A percentile compares a stretch with the other conserved stretches of the same genome.
Evolutionary conservation across 1,140 invertebrate genomes (phyloP).

Genomic region (Ladona fulva): DNA sequence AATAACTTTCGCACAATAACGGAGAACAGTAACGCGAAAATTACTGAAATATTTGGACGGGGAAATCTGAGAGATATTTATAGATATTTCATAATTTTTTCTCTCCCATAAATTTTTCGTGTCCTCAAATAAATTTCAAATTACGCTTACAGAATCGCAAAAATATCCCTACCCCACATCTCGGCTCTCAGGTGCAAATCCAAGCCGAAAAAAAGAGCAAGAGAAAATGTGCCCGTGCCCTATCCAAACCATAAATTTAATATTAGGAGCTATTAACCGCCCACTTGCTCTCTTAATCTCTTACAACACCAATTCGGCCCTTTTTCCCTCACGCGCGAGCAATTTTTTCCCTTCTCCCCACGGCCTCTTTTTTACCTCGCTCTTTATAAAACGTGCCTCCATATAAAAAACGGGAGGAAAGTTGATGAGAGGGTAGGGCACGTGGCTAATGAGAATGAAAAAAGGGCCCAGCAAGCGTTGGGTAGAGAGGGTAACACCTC

Average conservation of each 20-base stretch:
- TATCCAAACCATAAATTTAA: constrained; percentile 1
- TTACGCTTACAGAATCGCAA: no score
- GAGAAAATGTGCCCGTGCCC: no score
- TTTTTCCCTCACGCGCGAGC: neutral
- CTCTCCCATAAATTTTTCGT: no score
- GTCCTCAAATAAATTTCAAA: no score
- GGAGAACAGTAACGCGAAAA: no score
- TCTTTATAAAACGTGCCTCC: neutral
- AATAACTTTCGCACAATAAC: no score
- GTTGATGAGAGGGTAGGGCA: neutral
- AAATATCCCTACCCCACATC: no score
- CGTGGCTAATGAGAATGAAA: constrained; percentile 1
- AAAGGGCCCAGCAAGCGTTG: neutral
- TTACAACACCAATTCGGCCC: neutral
- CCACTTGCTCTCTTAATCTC: neutral
- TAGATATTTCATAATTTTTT: no score
- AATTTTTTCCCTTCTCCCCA: neutral
- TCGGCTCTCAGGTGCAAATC: no score
- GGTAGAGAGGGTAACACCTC: neutral
- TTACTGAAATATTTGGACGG: no score
- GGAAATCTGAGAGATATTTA: no score
- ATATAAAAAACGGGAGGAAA: neutral
- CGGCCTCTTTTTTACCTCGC: neutral
- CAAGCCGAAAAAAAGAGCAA: no score
- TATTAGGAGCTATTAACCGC: neutral